Conservation (phyloP, 1,140 invertebrate genomes). For the Atta texana region DNA sequence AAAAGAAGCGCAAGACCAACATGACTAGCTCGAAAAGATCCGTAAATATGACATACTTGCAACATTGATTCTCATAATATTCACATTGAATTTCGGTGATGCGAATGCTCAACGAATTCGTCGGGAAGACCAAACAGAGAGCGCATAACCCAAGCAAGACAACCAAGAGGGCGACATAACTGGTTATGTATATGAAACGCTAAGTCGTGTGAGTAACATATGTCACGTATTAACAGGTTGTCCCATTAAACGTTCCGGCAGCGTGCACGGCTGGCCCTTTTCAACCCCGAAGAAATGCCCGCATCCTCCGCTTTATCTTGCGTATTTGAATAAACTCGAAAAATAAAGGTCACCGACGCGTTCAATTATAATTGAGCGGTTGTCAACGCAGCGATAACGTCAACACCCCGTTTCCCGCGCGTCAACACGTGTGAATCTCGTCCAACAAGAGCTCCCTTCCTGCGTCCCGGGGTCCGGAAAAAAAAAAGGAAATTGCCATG, state of each 20-base stretch:
- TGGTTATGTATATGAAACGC: slow-evolving; percentile 77
- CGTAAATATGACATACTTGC: not conserved
- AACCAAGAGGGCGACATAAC: slow-evolving; percentile 63
- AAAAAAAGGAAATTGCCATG: not conserved
- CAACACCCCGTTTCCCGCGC: slow-evolving; percentile 60
- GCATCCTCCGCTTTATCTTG: slow-evolving; percentile 69
- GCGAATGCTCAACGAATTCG: not conserved
- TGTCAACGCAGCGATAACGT: slow-evolving; percentile 78
- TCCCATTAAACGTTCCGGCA: slow-evolving; percentile 80
- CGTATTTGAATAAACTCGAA: slow-evolving; percentile 78
- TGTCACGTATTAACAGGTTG: slow-evolving; percentile 81
- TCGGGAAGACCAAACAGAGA: slow-evolving; percentile 54
- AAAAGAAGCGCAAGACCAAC: not conserved
- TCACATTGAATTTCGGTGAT: slow-evolving; percentile 35
- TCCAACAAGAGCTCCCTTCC: slow-evolving; percentile 61
- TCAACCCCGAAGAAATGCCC: slow-evolving; percentile 16
- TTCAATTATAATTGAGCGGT: slow-evolving; percentile 81
- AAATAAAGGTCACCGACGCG: slow-evolving; percentile 65
- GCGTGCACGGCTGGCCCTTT: slow-evolving; percentile 60
- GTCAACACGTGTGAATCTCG: slow-evolving; percentile 72
- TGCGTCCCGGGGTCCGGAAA: not conserved
- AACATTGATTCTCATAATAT: not conserved
- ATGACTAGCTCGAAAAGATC: not conserved
- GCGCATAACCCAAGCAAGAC: slow-evolving; percentile 47
- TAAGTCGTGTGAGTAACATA: slow-evolving; percentile 72